Percentiles rank a stretch among this genome's conserved stretches.
Conservation (phyloP, 2,113 vertebrate species). For the Apteryx mantelli region DNA sequence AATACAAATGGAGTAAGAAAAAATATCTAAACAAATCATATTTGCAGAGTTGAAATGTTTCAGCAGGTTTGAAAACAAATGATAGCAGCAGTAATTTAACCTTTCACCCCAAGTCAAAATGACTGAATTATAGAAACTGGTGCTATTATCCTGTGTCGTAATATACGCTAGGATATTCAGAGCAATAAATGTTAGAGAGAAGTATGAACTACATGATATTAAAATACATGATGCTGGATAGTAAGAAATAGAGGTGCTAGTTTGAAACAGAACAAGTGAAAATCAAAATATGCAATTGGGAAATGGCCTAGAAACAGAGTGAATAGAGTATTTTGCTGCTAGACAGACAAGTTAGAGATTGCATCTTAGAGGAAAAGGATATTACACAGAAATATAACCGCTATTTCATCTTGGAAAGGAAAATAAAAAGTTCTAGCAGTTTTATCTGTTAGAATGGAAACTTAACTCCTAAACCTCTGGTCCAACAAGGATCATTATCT, state of each 20-base stretch:
- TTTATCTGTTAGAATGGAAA: accelerated
- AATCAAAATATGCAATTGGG: background rate
- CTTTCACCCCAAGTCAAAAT: constrained; percentile 17
- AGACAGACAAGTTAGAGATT: background rate
- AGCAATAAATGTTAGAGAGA: background rate
- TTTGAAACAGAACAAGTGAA: background rate
- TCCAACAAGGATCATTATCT: background rate
- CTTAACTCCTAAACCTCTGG: background rate
- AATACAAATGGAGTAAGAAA: background rate
- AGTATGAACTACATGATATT: background rate
- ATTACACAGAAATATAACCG: background rate
- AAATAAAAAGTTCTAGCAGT: background rate
- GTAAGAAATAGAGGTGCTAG: background rate
- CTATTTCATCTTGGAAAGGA: background rate
- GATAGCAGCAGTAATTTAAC: background rate
- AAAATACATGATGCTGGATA: background rate
- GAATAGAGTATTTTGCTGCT: background rate
- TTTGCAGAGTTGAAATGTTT: background rate
- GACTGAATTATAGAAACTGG: background rate
- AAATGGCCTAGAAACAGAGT: background rate
- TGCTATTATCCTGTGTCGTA: constrained; percentile 7
- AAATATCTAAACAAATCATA: background rate
- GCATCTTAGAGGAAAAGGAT: background rate
- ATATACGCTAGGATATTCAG: background rate
- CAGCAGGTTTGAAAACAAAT: background rate